A percentile compares a stretch with the other conserved stretches of the same genome.
Conservation (phyloP, 2,113 vertebrate genomes). For the Pygoscelis adeliae region DNA sequence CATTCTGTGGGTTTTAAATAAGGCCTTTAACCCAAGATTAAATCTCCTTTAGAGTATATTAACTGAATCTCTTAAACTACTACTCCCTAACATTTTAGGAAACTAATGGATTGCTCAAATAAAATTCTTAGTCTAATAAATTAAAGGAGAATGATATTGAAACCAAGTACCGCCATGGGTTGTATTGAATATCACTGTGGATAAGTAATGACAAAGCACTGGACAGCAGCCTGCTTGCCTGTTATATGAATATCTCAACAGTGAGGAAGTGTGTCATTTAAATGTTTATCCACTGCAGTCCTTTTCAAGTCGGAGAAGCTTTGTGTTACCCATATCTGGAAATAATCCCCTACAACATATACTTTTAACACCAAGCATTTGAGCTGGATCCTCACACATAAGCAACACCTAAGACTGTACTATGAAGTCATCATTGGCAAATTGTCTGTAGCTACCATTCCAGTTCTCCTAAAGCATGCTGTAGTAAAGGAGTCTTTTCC, state of each 20-base stretch:
- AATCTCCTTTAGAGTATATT: neutral
- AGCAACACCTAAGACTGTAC: neutral
- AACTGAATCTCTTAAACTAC: neutral
- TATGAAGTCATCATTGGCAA: neutral
- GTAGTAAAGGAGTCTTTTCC: neutral
- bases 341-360: neutral
- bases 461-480: accelerated
- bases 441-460: neutral
- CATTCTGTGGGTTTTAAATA: neutral
- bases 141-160: neutral
- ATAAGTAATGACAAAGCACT: neutral
- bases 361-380: neutral
- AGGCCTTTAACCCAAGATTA: neutral
- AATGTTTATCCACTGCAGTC: neutral
- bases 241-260: neutral
- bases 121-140: neutral
- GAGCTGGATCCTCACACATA: neutral
- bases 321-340: neutral
- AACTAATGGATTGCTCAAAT: neutral
- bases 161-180: neutral
- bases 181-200: neutral
- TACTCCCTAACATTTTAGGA: neutral
- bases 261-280: neutral
- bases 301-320: neutral
- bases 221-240: neutral